phyloP scores from a whole-genome alignment of 2,888 invertebrate genomes.

The Cacoxenus indagator region DNA sequence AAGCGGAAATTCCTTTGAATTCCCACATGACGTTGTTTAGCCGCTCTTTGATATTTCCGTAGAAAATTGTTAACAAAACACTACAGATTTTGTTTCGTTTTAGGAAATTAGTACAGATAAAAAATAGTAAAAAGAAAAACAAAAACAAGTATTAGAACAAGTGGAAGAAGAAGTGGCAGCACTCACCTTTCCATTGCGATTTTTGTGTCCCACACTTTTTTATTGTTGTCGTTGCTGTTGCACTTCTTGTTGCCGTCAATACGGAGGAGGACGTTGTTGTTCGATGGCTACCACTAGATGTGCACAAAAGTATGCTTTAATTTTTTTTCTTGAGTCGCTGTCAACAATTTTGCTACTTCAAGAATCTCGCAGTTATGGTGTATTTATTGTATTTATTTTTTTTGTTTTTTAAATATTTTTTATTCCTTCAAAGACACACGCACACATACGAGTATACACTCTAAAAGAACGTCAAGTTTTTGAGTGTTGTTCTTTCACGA shows the following conservation, averaged over 20 bases:
- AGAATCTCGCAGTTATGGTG: constrained; percentile 27
- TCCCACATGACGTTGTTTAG: no score
- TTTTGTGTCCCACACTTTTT: constrained; percentile 35
- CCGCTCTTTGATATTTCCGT: no score
- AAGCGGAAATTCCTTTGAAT: no score
- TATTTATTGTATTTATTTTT: background rate
- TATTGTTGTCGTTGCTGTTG: constrained; percentile 13
- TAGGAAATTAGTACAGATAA: background rate
- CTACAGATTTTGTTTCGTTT: no score
- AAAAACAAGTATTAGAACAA: constrained; percentile 8
- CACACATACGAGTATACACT: background rate
- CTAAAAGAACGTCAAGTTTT: background rate
- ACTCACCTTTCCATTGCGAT: constrained; percentile 55
- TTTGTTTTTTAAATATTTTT: no score
- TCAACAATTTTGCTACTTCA: constrained; percentile 19
- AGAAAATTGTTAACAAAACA: no score
- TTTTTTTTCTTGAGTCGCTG: constrained; percentile 19
- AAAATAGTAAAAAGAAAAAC: background rate
- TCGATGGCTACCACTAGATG: background rate
- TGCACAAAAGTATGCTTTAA: constrained; percentile 24
- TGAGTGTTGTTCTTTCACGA: no score
- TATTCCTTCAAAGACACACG: no score
- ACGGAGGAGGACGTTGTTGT: background rate
- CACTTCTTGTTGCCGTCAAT: constrained; percentile 9
- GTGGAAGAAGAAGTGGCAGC: background rate